These are phyloP conservation scores for Drosophila neoperkinsi DNA, from an alignment of 2,888 invertebrate genomes.

Conservation along the genomic window DNA sequence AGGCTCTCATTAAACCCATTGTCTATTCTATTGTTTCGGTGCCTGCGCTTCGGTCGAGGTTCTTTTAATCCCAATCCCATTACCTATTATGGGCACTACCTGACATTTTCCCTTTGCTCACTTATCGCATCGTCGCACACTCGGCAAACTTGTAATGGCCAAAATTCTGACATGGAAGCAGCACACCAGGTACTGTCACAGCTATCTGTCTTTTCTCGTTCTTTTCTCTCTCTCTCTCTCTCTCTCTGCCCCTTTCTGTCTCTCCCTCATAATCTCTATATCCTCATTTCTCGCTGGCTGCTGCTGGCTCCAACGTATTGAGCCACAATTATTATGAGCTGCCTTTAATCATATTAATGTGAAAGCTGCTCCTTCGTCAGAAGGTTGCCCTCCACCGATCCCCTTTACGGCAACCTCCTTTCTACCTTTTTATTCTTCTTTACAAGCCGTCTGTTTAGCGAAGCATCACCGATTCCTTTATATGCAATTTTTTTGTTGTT, in stretches of 20 bases:
- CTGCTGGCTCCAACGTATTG: conserved; percentile 40
- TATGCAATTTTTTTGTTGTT: conserved; percentile 26
- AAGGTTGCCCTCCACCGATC: conserved; percentile 2
- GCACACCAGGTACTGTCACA: neutral
- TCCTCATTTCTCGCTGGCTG: neutral
- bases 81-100: conserved; percentile 42
- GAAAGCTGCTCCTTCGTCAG: conserved; percentile 31
- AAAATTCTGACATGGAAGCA: conserved; percentile 5
- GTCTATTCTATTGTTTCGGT: conserved; percentile 38
- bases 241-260: neutral
- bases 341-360: conserved; percentile 77
- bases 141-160: conserved; percentile 32
- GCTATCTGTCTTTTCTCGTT: neutral
- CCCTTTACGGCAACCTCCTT: neutral
- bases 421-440: neutral
- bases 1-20: conserved; percentile 50
- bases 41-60: neutral
- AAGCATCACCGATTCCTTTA: conserved; percentile 64
- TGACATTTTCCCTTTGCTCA: conserved; percentile 49
- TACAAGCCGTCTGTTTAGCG: conserved; percentile 38
- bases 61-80: conserved; percentile 34
- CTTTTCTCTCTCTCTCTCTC: neutral
- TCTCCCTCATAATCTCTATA: neutral
- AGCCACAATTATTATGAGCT: conserved; percentile 75
- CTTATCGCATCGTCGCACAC: conserved; percentile 67